These are phyloP conservation scores for Drosophila repleta DNA, from an alignment of 1,140 invertebrate genomes.

Conservation along the genomic window DNA sequence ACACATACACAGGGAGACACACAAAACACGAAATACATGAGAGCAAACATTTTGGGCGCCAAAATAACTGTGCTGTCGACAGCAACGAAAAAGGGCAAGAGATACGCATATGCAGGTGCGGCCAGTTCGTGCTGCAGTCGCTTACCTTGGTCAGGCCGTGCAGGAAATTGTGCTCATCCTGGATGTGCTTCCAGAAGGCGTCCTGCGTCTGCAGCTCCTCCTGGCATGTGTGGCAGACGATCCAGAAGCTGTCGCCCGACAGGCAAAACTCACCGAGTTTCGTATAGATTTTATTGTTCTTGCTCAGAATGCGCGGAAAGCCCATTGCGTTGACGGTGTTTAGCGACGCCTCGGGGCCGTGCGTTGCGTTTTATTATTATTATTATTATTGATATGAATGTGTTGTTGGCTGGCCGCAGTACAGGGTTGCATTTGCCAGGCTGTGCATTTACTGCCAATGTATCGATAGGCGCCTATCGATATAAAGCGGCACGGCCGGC, in stretches of 20 bases:
- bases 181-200: slow-evolving; percentile 82
- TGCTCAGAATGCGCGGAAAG: slow-evolving; percentile 83
- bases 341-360: slow-evolving; percentile 35
- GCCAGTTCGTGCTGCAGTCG: background rate
- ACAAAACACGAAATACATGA: too few species aligned
- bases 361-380: slow-evolving; percentile 51
- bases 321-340: slow-evolving; percentile 67
- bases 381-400: slow-evolving; percentile 57
- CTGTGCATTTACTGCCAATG: slow-evolving; percentile 1
- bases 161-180: slow-evolving; percentile 80
- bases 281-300: slow-evolving; percentile 81
- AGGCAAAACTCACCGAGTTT: slow-evolving; percentile 80
- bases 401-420: slow-evolving; percentile 39
- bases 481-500: background rate
- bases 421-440: slow-evolving; percentile 31
- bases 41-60: slow-evolving; percentile 38
- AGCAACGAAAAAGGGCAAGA: too few species aligned
- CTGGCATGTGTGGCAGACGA: slow-evolving; percentile 80
- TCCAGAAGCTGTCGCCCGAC: slow-evolving; percentile 79
- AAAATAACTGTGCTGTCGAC: slow-evolving; percentile 25
- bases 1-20: too few species aligned
- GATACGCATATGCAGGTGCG: too few species aligned
- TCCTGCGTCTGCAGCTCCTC: slow-evolving; percentile 80
- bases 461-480: slow-evolving; percentile 9
- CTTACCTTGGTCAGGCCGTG: slow-evolving; percentile 71